Base-by-base conservation (phyloP, 2,888 invertebrate species). In the Netelia virgata region DNA sequence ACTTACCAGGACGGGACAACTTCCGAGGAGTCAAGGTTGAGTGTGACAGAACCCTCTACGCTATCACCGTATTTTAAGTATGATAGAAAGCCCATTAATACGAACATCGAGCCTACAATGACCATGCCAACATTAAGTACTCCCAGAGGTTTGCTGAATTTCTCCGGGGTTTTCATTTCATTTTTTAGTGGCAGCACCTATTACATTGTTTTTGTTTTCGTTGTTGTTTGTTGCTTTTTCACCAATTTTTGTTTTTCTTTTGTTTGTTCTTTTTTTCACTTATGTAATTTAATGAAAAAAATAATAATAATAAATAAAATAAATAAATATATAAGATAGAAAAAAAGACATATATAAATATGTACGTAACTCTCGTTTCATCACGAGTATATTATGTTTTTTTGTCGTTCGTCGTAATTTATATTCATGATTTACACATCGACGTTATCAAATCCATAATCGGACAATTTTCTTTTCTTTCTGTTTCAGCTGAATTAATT, bases 161-260 rank as follows among this genome's bases (percentile, higher is more conserved):
- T 95, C 78, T 95, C 94, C 0, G 98, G 97, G 16, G 95, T 95
- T 86, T 95, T 95, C 98, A 99, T 99, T 92, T 98, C 97, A 92
- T 98, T 98, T 94, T 98, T 97, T 88, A 99, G 93, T 0, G 99
- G 99, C 84, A 99, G 94, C n/a, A 99, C 97, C 97, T 98, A 91
- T 50, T 74, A 80, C 79, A 83, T 79, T 81, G 78, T 70, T 85
- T 77, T 82, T 63, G 73, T 84, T 70, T 59, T 79, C 82, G 75
- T 84, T 83, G 68, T 80, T 75, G 77, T 75, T 74, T 75, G 47
- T 80, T 70, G 70, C 47, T 80, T 76, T 57, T 61, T 82, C 43
- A 74, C 80, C 70, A 69, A 59, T 66, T 79, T 80, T 82, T 69
- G 55, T 57, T 80, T 18, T 36, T 75, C 55, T 11, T 82, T 14